Evolutionary conservation across 1,140 invertebrate species (phyloP), one percentile per base, ranked within the genome.

Genomic region (Drosophila eugracilis): DNA sequence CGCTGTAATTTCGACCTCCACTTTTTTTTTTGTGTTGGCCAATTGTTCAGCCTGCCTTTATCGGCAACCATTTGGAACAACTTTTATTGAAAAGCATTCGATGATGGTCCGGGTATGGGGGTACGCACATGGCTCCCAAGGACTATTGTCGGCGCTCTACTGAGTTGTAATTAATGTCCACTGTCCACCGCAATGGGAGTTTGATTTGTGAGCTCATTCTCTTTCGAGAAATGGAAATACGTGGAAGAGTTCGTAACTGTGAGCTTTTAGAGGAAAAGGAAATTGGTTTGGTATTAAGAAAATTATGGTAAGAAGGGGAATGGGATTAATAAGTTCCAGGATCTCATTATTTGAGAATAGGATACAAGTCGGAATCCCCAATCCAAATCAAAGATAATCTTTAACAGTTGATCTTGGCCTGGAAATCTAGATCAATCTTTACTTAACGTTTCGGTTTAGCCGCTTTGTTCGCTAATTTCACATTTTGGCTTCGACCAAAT

Each of bases 81-180:
- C 55, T 85, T 85, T 85, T 81, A 85, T 81, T 88, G 81, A 78
- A 86, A 79, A 76, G 75, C 81, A 66, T 62, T 55, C 26, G 44
- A 41, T 30, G 54, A 22, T 14, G 47, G 66, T 10, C 24, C 14
- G 5, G 21, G 17, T 17, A n/a, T n/a, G 24, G 32, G 32, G 10
- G 19, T 37, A 44, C n/a, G 21, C 19, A 22, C 42, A 45, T 15
- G 21, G 42, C 58, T 62, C 17, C 36, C 36, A 17, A 76, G 70
- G 72, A 72, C 80, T 41, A 58, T 44, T 58, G 55, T 55, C 57
- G 48, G 60, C 44, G 41, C 76, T 63, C 76, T 60, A 80, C 76
- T 86, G 76, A 80, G 62, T 44, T 60, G 71, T 84, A 85, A 84
- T 84, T 84, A 84, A 84, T 85, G 76, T 73, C 55, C 67, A 54